These are phyloP conservation scores for Brachyistius frenatus DNA, from an alignment of 2,113 vertebrate genomes.

Conservation along the genomic window DNA sequence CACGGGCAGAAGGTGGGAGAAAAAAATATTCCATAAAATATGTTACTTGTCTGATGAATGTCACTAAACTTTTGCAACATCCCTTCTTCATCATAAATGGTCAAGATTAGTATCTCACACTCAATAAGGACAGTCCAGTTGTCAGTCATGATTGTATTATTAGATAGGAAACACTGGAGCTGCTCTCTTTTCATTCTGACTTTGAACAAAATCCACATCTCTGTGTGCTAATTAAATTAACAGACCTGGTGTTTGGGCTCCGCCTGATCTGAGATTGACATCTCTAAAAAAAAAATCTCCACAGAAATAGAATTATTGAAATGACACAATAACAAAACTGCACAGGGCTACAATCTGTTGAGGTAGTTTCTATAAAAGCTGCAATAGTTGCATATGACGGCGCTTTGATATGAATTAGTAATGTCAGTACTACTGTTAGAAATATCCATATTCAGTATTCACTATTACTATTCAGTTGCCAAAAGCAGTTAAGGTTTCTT, in stretches of 20 bases:
- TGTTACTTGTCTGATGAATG: no score
- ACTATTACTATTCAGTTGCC: constrained; percentile 34
- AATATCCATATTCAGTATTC: constrained; percentile 31
- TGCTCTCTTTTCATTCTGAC: constrained; percentile 11
- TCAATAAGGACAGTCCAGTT: constrained; percentile 41
- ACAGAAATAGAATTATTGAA: constrained; percentile 30
- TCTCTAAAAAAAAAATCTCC: constrained; percentile 38
- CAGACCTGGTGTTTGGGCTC: constrained; percentile 31
- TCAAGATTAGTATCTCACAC: constrained; percentile 49
- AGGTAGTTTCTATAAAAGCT: constrained; percentile 33
- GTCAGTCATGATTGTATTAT: constrained; percentile 62
- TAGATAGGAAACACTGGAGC: constrained; percentile 48
- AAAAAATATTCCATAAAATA: no score
- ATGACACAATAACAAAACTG: constrained; percentile 34
- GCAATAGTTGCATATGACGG: constrained; percentile 35
- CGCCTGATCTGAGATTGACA: constrained; percentile 57
- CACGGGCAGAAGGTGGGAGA: no score
- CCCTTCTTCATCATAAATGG: constrained; percentile 29
- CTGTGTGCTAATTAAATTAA: constrained; percentile 55
- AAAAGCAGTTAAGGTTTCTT: constrained; percentile 22
- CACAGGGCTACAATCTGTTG: constrained; percentile 7
- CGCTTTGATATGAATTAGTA: constrained; percentile 49
- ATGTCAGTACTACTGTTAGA: constrained; percentile 47
- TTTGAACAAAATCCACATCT: constrained; percentile 53
- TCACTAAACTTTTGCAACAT: constrained; percentile 26